phyloP scores from a whole-genome alignment of 1,140 invertebrate species.

The Drosophila sp. region DNA sequence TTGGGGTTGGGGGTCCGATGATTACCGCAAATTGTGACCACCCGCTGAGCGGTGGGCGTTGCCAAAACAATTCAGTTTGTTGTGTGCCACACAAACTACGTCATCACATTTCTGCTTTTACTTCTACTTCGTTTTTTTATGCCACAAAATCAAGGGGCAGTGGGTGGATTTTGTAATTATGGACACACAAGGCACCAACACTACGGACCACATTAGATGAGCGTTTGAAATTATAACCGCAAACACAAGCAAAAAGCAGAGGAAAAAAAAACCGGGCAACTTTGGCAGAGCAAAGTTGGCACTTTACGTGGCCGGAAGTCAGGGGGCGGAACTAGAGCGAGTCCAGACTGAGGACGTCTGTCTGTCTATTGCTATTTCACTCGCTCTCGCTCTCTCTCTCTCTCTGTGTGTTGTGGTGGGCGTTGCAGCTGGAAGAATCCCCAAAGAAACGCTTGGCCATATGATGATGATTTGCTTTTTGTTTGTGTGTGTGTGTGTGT shows the following conservation, averaged over 20 bases:
- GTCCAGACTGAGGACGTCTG: conserved; percentile 66
- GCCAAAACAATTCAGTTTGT: conserved; percentile 71
- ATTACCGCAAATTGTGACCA: conserved; percentile 60
- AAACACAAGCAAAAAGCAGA: conserved; percentile 10
- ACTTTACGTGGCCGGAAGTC: conserved; percentile 73
- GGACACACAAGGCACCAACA: conserved; percentile 53
- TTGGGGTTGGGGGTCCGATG: conserved; percentile 52
- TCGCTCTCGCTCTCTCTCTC: not conserved
- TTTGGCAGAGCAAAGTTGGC: conserved; percentile 40
- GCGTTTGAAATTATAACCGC: conserved; percentile 47
- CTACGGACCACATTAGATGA: conserved; percentile 38
- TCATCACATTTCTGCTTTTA: conserved; percentile 62
- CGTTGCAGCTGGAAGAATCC: conserved; percentile 52
- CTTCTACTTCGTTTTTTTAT: conserved; percentile 49
- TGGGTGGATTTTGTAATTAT: conserved; percentile 79
- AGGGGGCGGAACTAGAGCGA: conserved; percentile 78
- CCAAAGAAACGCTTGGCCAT: conserved; percentile 40
- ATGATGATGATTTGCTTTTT: conserved; percentile 65
- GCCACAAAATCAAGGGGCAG: conserved; percentile 27
- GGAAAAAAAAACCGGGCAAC: conserved; percentile 45
- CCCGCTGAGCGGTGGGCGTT: conserved; percentile 71
- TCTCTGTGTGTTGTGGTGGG: conserved; percentile 41
- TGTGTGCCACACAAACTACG: conserved; percentile 65
- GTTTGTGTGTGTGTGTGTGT: conserved; percentile 38
- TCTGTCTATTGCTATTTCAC: conserved; percentile 14